Evolutionary conservation across 2,113 vertebrate genomes (phyloP).

Genomic region (Ahaetulla prasina): DNA sequence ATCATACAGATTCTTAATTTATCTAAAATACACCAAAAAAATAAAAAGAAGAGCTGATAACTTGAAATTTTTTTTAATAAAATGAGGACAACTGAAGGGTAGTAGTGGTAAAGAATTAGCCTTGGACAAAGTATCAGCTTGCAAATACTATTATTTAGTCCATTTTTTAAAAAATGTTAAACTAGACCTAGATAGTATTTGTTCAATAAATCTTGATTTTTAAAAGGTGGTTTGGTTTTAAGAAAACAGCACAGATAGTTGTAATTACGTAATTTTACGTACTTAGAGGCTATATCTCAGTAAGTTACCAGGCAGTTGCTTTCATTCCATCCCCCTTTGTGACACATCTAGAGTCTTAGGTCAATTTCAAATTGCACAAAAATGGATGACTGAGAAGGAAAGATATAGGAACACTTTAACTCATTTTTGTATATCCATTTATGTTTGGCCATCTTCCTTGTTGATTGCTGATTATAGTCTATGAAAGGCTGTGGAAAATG

Average conservation of each 20-base stretch:
- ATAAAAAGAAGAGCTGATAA: neutral
- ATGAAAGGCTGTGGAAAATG: neutral
- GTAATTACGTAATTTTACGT: neutral
- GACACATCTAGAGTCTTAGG: neutral
- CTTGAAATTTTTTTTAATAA: neutral
- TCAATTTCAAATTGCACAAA: neutral
- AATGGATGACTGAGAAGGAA: neutral
- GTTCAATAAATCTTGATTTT: neutral
- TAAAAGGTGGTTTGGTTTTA: neutral
- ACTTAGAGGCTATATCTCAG: neutral
- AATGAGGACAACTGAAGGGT: neutral
- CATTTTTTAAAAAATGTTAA: neutral
- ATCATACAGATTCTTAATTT: neutral
- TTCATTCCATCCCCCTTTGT: neutral
- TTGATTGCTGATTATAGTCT: neutral
- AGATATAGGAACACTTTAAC: neutral
- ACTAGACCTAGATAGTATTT: neutral
- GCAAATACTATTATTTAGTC: neutral
- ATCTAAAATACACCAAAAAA: neutral
- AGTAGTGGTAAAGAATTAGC: neutral
- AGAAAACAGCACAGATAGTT: neutral
- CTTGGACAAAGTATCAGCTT: neutral
- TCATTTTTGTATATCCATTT: neutral
- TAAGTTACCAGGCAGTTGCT: neutral
- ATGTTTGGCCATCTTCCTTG: neutral